Evolutionary conservation across 2,113 vertebrate genomes (phyloP).

Genomic region (Oenanthe melanoleuca): DNA sequence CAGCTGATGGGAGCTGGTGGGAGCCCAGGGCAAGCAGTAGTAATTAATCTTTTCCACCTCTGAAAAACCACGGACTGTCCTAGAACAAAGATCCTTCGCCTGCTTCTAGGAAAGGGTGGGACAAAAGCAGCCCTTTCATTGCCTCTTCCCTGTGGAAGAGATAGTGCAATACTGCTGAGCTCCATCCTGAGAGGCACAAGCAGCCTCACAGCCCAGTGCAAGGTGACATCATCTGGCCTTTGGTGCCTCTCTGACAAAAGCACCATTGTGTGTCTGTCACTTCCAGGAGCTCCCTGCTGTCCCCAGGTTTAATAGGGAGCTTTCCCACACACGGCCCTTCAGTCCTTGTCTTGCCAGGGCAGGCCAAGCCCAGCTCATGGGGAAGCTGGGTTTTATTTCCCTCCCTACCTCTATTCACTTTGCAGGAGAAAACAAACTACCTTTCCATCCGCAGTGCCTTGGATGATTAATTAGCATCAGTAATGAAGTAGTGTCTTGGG

Average conservation of each 20-base stretch:
- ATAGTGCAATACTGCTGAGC: neutral
- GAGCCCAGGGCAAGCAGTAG: neutral
- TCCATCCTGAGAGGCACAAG: neutral
- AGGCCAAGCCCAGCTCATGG: neutral
- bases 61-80: neutral
- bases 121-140: slow-evolving; percentile 36
- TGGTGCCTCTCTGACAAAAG: slow-evolving; percentile 49
- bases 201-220: neutral
- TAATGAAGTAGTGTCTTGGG: slow-evolving; percentile 42
- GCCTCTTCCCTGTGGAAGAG: slow-evolving; percentile 3
- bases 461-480: slow-evolving; percentile 45
- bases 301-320: slow-evolving; percentile 63
- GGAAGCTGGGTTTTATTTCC: neutral
- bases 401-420: slow-evolving; percentile 18
- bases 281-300: slow-evolving; percentile 49
- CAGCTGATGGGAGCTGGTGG: neutral
- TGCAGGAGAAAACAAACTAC: slow-evolving; percentile 39
- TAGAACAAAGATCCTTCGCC: neutral
- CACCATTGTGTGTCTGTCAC: slow-evolving; percentile 50
- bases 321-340: slow-evolving; percentile 54
- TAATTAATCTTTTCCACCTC: neutral
- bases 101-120: neutral
- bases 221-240: slow-evolving; percentile 70
- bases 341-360: neutral
- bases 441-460: neutral